phyloP scores from a whole-genome alignment of 2,888 invertebrate genomes.

The Drosophila sordidula region DNA sequence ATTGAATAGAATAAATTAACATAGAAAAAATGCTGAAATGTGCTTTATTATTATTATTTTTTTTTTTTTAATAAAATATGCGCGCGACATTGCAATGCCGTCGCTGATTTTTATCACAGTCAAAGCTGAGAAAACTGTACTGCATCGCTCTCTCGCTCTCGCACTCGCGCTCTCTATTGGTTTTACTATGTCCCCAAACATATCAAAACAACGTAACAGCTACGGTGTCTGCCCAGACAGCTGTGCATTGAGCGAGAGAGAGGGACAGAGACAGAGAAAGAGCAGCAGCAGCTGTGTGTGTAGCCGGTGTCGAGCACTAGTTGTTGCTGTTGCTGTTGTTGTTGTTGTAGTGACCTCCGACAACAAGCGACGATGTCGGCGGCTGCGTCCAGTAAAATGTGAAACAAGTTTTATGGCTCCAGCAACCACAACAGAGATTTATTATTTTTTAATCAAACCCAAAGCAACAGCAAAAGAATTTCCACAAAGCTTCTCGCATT shows the following conservation, averaged over 20 bases:
- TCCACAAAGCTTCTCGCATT: constrained; percentile 59
- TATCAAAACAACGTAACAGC: constrained; percentile 56
- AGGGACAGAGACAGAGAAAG: constrained; percentile 6
- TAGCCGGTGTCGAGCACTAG: constrained; percentile 42
- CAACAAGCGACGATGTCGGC: constrained; percentile 56
- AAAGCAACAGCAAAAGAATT: constrained; percentile 50
- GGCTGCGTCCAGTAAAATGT: constrained; percentile 52
- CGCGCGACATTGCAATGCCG: constrained; percentile 65
- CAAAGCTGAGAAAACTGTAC: constrained; percentile 72
- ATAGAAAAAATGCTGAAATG: constrained; percentile 40
- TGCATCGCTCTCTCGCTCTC: constrained; percentile 32
- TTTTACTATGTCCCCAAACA: constrained; percentile 21
- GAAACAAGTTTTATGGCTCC: constrained; percentile 66
- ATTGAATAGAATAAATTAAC: constrained; percentile 43
- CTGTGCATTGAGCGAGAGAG: constrained; percentile 46
- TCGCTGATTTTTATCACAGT: constrained; percentile 60
- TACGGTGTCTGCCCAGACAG: constrained; percentile 58
- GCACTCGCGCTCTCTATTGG: neutral
- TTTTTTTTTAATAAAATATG: constrained; percentile 44
- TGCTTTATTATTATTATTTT: constrained; percentile 36
- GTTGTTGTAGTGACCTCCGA: constrained; percentile 72
- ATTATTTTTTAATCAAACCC: constrained; percentile 74
- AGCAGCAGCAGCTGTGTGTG: constrained; percentile 63
- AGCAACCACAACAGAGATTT: constrained; percentile 61
- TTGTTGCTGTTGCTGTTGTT: constrained; percentile 29